phyloP scores from a whole-genome alignment of 2,797 vertebrate genomes.

The Rhincodon typus region DNA sequence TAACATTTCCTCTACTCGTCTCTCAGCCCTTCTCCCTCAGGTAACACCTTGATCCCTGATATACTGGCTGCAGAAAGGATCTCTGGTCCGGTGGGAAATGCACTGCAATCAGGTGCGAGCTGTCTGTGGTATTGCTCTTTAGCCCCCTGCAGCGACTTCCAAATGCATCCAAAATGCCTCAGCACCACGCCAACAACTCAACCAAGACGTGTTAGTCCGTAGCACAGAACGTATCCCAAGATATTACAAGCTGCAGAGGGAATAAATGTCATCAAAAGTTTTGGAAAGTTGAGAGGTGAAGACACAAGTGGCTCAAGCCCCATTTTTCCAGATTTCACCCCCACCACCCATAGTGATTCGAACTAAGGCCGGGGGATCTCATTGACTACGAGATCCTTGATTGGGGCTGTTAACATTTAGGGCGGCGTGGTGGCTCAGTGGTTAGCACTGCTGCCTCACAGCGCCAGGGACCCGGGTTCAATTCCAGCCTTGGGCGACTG shows the following conservation, averaged over 20 bases:
- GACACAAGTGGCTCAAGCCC: background rate
- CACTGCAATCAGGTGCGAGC: background rate
- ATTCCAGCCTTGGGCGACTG: no score
- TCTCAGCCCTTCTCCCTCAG: background rate
- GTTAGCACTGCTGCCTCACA: no score
- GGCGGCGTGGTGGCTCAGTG: no score
- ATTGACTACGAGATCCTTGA: no score
- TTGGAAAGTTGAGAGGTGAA: background rate
- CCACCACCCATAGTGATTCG: no score
- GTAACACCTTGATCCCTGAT: background rate
- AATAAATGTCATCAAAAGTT: background rate
- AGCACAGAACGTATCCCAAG: background rate
- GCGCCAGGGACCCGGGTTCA: no score
- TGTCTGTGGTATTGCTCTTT: background rate
- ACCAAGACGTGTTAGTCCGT: background rate
- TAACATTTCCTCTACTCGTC: background rate
- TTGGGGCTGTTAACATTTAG: no score
- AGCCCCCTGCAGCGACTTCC: background rate
- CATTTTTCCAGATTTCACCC: background rate
- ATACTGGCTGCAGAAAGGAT: no score
- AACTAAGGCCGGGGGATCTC: no score
- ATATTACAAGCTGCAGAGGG: background rate
- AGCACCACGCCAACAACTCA: background rate
- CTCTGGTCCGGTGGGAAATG: no score
- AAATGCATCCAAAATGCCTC: background rate